phyloP scores from a whole-genome alignment of 2,797 vertebrate species.

The Myripristis murdjan region DNA sequence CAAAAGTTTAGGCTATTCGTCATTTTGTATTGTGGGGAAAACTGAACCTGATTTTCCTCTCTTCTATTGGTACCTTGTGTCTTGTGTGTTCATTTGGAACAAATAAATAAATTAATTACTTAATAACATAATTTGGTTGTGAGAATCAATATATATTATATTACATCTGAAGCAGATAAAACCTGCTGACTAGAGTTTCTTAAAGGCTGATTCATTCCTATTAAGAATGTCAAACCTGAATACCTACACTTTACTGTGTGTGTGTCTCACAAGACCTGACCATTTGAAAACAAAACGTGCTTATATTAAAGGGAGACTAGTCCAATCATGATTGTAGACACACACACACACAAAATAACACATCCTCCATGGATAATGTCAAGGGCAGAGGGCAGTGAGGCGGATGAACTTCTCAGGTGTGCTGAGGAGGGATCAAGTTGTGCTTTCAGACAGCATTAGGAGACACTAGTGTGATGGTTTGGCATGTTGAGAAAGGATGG shows the following conservation, averaged over 20 bases:
- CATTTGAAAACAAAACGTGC: conserved; percentile 65
- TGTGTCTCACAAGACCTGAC: conserved; percentile 40
- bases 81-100: conserved; percentile 46
- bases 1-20: conserved; percentile 40
- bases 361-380: conserved; percentile 23
- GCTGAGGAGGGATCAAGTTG: conserved; percentile 7
- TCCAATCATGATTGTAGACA: conserved; percentile 39
- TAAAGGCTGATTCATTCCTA: conserved; percentile 63
- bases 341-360: conserved; percentile 25
- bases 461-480: conserved; percentile 34
- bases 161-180: conserved; percentile 74
- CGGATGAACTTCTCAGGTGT: conserved; percentile 42
- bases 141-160: conserved; percentile 60
- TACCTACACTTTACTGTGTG: conserved; percentile 50
- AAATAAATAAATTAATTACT: conserved; percentile 43
- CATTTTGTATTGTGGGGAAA: conserved; percentile 24
- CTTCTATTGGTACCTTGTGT: conserved; percentile 35
- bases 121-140: conserved; percentile 51
- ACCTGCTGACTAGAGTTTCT: conserved; percentile 72
- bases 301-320: conserved; percentile 79
- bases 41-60: conserved; percentile 53
- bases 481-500: conserved; percentile 26
- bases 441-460: conserved; percentile 46
- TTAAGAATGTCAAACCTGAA: conserved; percentile 56
- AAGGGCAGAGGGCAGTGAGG: conserved; percentile 10